These are phyloP conservation scores for Acrocera orbiculus DNA, from an alignment of 2,888 invertebrate genomes.

Conservation along the genomic window DNA sequence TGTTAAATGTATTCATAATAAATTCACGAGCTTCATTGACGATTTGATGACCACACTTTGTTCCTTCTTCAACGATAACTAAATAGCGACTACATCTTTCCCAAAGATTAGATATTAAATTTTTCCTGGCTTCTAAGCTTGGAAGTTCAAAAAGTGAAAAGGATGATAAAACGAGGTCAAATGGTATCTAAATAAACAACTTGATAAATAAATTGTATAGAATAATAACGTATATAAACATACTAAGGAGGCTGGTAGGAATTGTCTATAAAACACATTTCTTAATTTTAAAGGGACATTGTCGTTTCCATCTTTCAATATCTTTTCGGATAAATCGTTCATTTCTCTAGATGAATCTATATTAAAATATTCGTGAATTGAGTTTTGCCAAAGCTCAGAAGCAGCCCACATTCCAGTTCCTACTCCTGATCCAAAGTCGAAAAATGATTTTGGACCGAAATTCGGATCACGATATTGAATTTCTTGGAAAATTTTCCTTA, in stretches of 20 bases:
- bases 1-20: no score
- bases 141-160: conserved; percentile 69
- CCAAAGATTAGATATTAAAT: conserved; percentile 64
- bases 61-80: conserved; percentile 70
- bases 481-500: conserved; percentile 55
- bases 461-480: conserved; percentile 42
- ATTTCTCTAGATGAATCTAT: conserved; percentile 68
- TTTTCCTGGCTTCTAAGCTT: conserved; percentile 42
- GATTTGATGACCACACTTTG: conserved; percentile 59
- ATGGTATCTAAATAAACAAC: conserved; percentile 35
- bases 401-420: conserved; percentile 79
- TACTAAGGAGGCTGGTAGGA: conserved; percentile 44
- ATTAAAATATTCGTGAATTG: conserved; percentile 65
- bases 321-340: conserved; percentile 59
- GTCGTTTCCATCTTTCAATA: conserved; percentile 48
- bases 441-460: conserved; percentile 56
- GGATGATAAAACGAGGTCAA: conserved; percentile 65
- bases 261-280: conserved; percentile 60
- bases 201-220: conserved; percentile 9
- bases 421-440: conserved; percentile 85
- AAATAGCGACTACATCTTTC: conserved; percentile 66
- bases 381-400: conserved; percentile 48
- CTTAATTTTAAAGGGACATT: conserved; percentile 40
- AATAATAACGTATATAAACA: no score
- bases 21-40: conserved; percentile 74